Evolutionary conservation across 1,140 invertebrate genomes (phyloP).

Genomic region (Penaeus chinensis): DNA sequence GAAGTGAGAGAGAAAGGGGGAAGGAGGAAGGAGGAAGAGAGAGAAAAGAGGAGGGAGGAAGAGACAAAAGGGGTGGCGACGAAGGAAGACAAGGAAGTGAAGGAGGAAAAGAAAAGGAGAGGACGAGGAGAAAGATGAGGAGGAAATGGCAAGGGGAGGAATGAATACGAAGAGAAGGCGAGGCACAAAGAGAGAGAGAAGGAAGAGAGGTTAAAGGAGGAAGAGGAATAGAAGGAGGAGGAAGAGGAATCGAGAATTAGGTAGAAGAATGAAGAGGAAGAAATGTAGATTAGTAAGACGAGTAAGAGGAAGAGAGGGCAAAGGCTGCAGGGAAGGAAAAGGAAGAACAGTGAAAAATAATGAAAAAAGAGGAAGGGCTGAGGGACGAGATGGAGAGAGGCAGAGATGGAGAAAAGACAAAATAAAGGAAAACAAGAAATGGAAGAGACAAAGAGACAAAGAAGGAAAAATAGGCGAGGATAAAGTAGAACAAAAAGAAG

Average conservation of each 20-base stretch:
- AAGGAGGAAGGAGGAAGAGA: not conserved
- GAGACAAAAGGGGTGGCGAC: not conserved
- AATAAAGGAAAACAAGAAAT: no score
- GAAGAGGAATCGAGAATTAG: not conserved
- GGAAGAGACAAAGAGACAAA: no score
- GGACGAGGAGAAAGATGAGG: not conserved
- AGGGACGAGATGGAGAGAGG: no score
- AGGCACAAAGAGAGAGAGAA: conserved; percentile 25
- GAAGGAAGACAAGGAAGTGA: not conserved
- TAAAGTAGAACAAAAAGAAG: no score
- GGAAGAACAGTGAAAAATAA: no score
- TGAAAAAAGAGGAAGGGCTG: no score
- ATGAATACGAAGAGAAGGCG: conserved; percentile 13
- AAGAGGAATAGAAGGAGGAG: not conserved
- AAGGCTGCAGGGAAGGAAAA: no score
- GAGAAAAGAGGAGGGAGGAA: not conserved
- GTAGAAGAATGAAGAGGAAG: not conserved
- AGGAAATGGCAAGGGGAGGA: conserved; percentile 3
- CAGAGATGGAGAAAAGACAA: no score
- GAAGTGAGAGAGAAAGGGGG: not conserved
- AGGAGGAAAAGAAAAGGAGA: no score
- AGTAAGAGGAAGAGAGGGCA: no score
- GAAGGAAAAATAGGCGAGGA: no score
- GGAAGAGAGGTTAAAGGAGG: not conserved
- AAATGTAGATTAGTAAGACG: no score